A percentile compares a stretch with the other conserved stretches of the same genome.
phyloP scores from a whole-genome alignment of 35 echinoderm and acorn worm genomes.

The Eucidaris tribuloides region DNA sequence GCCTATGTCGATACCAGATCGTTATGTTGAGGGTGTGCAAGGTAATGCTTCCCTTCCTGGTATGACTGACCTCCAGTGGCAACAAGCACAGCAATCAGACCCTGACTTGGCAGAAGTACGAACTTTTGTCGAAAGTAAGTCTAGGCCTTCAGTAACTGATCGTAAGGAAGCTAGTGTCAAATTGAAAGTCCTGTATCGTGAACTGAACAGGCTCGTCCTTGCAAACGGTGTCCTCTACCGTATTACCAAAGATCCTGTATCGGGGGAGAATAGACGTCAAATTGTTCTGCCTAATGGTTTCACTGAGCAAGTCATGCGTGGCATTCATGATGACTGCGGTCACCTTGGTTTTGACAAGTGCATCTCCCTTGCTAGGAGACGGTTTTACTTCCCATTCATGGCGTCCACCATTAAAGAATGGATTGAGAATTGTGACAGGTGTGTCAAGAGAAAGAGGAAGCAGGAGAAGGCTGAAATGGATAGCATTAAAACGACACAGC shows the following conservation, averaged over 20 bases:
- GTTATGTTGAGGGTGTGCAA: background rate
- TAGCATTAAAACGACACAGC: slow-evolving; percentile 40
- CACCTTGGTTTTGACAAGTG: slow-evolving; percentile 47
- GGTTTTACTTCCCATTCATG: slow-evolving; percentile 67
- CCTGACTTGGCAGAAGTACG: background rate
- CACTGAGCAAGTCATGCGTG: background rate
- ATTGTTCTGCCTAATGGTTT: background rate
- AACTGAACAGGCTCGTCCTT: slow-evolving; percentile 44
- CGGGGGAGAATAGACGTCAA: background rate
- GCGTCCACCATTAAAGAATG: slow-evolving; percentile 3
- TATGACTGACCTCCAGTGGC: background rate
- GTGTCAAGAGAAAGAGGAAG: slow-evolving; percentile 34
- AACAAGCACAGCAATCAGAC: background rate
- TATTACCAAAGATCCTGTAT: background rate
- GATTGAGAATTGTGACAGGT: slow-evolving; percentile 39
- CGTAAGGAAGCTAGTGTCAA: background rate
- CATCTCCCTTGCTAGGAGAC: background rate
- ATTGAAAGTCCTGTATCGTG: background rate
- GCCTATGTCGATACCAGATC: background rate
- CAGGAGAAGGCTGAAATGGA: slow-evolving; percentile 39
- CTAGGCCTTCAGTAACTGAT: background rate
- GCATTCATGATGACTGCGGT: slow-evolving; percentile 49
- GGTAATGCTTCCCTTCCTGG: slow-evolving; percentile 14
- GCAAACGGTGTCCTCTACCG: slow-evolving; percentile 29
- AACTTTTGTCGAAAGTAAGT: background rate